Conservation (phyloP, 2,888 invertebrate species). For the Amphiduros pacificus region DNA sequence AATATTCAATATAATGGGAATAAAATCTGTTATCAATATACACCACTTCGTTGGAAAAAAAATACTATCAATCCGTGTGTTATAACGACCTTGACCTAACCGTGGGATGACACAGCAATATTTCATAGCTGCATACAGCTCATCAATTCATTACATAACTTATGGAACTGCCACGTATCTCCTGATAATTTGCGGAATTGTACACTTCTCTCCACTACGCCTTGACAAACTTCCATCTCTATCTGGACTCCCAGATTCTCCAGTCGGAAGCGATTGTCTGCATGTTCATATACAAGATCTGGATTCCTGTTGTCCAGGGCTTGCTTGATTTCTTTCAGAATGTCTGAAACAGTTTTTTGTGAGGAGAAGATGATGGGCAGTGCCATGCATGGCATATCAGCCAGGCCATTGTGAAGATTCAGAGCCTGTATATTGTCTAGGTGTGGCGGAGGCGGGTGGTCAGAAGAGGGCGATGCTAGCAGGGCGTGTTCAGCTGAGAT, state of each 20-base stretch:
- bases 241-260: slow-evolving; percentile 85
- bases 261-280: slow-evolving; percentile 65
- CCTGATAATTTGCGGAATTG: slow-evolving; percentile 86
- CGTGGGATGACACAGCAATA: no score
- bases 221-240: slow-evolving; percentile 77
- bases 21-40: no score
- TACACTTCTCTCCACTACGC: slow-evolving; percentile 70
- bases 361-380: slow-evolving; percentile 15
- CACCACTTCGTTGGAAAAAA: no score
- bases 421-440: slow-evolving; percentile 9
- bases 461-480: not conserved
- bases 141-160: slow-evolving; percentile 84
- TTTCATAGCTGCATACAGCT: slow-evolving; percentile 70
- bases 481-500: not conserved
- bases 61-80: no score
- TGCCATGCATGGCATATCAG: slow-evolving; percentile 14
- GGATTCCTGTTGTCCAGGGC: slow-evolving; percentile 70
- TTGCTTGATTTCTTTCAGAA: slow-evolving; percentile 75
- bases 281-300: slow-evolving; percentile 27
- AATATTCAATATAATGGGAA: no score
- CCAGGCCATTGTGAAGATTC: slow-evolving; percentile 22
- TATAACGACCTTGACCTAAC: no score
- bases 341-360: slow-evolving; percentile 61
- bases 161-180: slow-evolving; percentile 83
- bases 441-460: not conserved